Evolutionary conservation across 2,888 invertebrate genomes (phyloP), one percentile per base, ranked within the genome.

Genomic region (Gibbula magus): DNA sequence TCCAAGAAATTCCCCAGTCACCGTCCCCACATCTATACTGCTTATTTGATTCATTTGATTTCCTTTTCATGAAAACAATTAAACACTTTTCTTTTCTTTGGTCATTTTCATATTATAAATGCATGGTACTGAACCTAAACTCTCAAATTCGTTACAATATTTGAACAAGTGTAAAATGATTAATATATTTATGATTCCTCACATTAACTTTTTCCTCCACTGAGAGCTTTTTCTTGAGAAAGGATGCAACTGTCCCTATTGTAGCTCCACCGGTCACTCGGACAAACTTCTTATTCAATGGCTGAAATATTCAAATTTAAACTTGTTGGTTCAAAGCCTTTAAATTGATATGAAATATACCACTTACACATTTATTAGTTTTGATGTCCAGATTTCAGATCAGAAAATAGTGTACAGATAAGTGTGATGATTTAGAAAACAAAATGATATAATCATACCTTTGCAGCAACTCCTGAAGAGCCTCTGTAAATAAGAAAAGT

Each of bases 221-320:
- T 18, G 82, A 80, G n/a, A 90, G 73, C 75, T 90, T 90, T 22
- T 76, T 88, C 77, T 81, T 84, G 18, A 90, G 83, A 75, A 89
- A 89, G n/a, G 79, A 79, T 3, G 82, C 83, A n/a, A 90, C 82
- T 81, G 86, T 86, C 4, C 79, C 83, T 25, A 89, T 82, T 35
- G 88, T 89, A 16, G 90, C 90, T 51, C 81, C 82, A 32, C 87
- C 84, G 53, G 86, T 86, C 2, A 89, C 89, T 53, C 89, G 78
- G 13, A 90, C 82, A 86, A 81, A 90, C 75, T 86, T 87, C 79
- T 89, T 90, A 35, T 87, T 86, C 76, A 89, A 77, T n/a, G 73
- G 79, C 83, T 86, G 77, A 61, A 85, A 83, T 45, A 3, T 35
- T 7, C 5, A 10, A 13, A 1, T 10, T 10, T 45, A 13, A 1